Evolutionary conservation across 2,113 vertebrate genomes (phyloP).

Genomic region (Melospiza melodia): DNA sequence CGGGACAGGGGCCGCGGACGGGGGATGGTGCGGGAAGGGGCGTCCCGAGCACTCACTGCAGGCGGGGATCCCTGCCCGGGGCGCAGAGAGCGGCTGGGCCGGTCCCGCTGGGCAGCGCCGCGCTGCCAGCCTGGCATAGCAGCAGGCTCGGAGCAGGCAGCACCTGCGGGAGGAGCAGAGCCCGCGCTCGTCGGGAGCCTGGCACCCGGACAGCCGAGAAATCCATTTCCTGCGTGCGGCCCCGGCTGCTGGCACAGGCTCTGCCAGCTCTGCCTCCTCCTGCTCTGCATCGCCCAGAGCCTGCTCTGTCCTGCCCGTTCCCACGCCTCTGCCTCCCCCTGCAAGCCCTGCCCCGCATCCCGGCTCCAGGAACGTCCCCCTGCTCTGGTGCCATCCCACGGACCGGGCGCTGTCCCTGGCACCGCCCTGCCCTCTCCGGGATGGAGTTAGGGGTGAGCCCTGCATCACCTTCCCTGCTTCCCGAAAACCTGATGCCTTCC

Average conservation of each 20-base stretch:
- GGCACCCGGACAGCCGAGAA: no score
- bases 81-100: accelerated
- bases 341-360: neutral
- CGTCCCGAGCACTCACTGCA: constrained; percentile 24
- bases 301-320: neutral
- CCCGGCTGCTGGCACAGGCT: accelerated
- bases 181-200: accelerated
- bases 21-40: neutral
- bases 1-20: accelerated
- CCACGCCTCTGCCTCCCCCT: accelerated
- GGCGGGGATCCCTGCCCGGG: neutral
- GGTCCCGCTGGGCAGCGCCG: neutral
- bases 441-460: accelerated
- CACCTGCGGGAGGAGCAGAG: constrained; percentile 13
- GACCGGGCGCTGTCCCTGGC: accelerated
- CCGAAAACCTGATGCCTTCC: neutral
- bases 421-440: accelerated
- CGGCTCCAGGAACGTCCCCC: neutral
- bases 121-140: neutral
- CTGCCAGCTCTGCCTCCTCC: neutral
- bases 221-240: no score
- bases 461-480: accelerated
- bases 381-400: neutral
- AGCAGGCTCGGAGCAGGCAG: constrained; percentile 45
- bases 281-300: neutral